These are phyloP conservation scores for Chelonus insularis DNA, from an alignment of 1,140 invertebrate species.

Conservation along the genomic window DNA sequence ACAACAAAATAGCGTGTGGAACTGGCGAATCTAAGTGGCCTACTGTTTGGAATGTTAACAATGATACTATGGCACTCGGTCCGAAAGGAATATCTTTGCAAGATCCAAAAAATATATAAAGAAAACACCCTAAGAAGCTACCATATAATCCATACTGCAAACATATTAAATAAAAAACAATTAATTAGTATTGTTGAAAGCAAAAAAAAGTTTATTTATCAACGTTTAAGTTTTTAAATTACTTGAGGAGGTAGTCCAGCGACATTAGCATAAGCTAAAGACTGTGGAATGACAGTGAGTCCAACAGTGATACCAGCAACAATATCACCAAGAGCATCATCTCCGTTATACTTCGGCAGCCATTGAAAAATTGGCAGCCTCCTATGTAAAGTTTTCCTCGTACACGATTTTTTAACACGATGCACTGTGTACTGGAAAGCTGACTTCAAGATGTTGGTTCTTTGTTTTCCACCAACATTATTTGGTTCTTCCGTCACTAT, in stretches of 20 bases:
- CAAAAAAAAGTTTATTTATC: no score
- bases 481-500: constrained; percentile 54
- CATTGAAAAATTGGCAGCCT: constrained; percentile 73
- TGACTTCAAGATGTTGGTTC: constrained; percentile 41
- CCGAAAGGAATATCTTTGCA: constrained; percentile 89
- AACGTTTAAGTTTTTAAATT: no score
- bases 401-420: constrained; percentile 55
- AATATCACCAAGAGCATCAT: constrained; percentile 74
- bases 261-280: constrained; percentile 81
- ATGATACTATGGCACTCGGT: constrained; percentile 81
- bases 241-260: constrained; percentile 77
- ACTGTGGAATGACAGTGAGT: constrained; percentile 80
- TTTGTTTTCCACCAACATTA: constrained; percentile 41
- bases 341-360: constrained; percentile 71
- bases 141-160: constrained; percentile 86
- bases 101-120: constrained; percentile 89
- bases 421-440: constrained; percentile 43
- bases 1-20: constrained; percentile 78
- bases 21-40: constrained; percentile 64
- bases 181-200: no score
- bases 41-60: constrained; percentile 77
- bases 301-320: constrained; percentile 86
- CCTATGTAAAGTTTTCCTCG: constrained; percentile 70
- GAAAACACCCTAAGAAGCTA: constrained; percentile 86
- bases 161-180: no score